phyloP scores from a whole-genome alignment of 1,140 invertebrate genomes.

The Macrosteles quadrilineatus region DNA sequence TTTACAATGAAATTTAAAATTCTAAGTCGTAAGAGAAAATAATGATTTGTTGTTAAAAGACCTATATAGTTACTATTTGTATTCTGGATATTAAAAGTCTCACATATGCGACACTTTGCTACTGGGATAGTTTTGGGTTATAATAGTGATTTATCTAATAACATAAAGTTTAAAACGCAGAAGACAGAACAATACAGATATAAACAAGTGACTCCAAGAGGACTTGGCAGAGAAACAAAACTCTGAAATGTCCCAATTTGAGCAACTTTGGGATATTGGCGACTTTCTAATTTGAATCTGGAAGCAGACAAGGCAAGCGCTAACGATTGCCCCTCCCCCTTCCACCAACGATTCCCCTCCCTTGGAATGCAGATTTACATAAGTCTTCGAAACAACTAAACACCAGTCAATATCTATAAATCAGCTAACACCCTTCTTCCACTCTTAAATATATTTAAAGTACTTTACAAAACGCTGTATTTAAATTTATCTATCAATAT shows the following conservation, averaged over 20 bases:
- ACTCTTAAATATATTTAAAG: too few relatives aligned
- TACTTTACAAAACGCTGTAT: too few relatives aligned
- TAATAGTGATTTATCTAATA: slow-evolving; percentile 5
- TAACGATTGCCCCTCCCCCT: slow-evolving; percentile 1
- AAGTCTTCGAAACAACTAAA: slow-evolving; percentile 14
- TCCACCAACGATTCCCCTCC: neutral
- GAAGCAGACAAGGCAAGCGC: neutral
- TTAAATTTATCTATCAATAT: too few relatives aligned
- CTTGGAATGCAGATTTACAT: neutral
- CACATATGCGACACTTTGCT: too few relatives aligned
- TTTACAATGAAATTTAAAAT: too few relatives aligned
- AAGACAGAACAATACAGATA: slow-evolving; percentile 23
- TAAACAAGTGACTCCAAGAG: neutral
- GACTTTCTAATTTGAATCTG: slow-evolving; percentile 24
- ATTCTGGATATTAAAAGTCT: too few relatives aligned
- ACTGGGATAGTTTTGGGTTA: too few relatives aligned
- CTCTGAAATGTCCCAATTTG: slow-evolving; percentile 9
- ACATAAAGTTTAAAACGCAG: neutral
- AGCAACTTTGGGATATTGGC: slow-evolving; percentile 19
- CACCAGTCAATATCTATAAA: neutral
- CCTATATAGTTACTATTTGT: too few relatives aligned
- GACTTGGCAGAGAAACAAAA: neutral
- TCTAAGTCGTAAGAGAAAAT: too few relatives aligned
- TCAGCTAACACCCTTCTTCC: neutral
- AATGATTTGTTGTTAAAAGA: too few relatives aligned